Evolutionary conservation across 2,113 vertebrate genomes (phyloP).

Genomic region (Vimba vimba): DNA sequence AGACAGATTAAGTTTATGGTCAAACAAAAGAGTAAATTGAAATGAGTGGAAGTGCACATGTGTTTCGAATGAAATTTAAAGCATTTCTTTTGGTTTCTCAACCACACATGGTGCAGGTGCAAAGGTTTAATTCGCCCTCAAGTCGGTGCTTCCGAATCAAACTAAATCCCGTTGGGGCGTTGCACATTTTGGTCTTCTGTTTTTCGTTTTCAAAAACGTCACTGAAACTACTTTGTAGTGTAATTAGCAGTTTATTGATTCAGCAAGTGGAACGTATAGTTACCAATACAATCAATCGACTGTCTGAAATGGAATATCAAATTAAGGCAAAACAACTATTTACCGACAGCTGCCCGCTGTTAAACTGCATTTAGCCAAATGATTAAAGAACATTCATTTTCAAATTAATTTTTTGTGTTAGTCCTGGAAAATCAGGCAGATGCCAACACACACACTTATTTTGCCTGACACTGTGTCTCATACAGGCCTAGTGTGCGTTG

Average conservation of each 20-base stretch:
- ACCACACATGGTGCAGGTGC: conserved; percentile 21
- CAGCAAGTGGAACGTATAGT: conserved; percentile 38
- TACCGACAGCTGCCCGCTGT: background rate
- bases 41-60: background rate
- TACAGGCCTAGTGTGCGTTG: background rate
- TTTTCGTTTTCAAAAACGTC: conserved; percentile 38
- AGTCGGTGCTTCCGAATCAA: background rate
- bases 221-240: conserved; percentile 53
- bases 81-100: background rate
- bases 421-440: background rate
- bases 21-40: background rate
- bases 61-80: background rate
- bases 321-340: conserved; percentile 32
- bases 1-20: background rate
- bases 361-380: conserved; percentile 13
- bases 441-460: background rate
- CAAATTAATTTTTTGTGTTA: background rate
- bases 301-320: conserved; percentile 33
- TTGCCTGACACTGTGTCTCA: background rate
- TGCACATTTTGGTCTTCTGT: background rate
- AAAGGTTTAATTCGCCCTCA: background rate
- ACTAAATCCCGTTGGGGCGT: background rate
- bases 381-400: background rate
- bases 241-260: conserved; percentile 60
- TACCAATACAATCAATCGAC: conserved; percentile 46